phyloP scores from a whole-genome alignment of 2,113 vertebrate species.

The Poicephalus gulielmi region DNA sequence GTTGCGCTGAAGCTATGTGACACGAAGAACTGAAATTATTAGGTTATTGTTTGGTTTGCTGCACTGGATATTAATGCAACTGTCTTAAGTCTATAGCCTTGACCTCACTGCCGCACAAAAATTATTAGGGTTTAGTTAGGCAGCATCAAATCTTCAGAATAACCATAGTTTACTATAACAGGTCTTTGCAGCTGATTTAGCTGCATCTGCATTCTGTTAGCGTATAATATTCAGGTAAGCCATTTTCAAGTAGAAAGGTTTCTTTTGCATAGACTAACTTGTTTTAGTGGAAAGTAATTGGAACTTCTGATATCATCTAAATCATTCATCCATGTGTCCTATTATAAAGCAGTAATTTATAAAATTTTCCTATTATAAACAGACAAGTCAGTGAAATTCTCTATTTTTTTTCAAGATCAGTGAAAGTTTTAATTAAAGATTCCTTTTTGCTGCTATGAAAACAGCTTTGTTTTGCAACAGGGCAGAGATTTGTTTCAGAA shows the following conservation, averaged over 20 bases:
- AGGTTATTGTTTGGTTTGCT: not conserved
- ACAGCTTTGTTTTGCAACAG: not conserved
- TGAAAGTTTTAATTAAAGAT: not conserved
- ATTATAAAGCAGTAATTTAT: not conserved
- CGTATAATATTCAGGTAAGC: not conserved
- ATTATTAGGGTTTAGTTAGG: not conserved
- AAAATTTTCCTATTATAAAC: not conserved
- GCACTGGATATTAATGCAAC: not conserved
- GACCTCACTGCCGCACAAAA: not conserved
- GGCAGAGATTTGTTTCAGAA: slow-evolving; percentile 12
- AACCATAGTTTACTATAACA: not conserved
- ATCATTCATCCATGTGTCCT: not conserved
- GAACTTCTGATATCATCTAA: slow-evolving; percentile 13
- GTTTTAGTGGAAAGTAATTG: slow-evolving; percentile 16
- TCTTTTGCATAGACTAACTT: not conserved
- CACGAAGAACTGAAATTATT: not conserved
- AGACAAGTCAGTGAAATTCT: not conserved
- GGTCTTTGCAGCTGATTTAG: not conserved
- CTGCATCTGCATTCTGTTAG: not conserved
- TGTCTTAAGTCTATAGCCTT: not conserved
- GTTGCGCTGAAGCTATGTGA: not conserved
- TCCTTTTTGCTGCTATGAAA: not conserved
- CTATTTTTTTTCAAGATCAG: not conserved
- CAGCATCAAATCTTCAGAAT: not conserved
- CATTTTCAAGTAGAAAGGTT: not conserved